These are phyloP conservation scores for Lepidostoma basale DNA, from an alignment of 1,140 invertebrate genomes.

Conservation along the genomic window DNA sequence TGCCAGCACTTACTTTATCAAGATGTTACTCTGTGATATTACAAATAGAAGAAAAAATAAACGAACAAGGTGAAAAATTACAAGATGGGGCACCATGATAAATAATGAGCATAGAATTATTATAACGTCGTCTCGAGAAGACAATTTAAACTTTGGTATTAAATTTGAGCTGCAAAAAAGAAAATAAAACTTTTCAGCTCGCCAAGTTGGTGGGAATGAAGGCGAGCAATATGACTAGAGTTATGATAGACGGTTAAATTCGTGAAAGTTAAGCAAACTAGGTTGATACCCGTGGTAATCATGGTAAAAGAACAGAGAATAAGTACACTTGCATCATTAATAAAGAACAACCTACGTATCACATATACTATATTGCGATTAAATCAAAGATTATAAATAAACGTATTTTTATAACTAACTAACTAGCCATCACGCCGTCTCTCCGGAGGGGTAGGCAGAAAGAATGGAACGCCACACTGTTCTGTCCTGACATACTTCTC, in stretches of 20 bases:
- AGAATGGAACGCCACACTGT: too few species aligned
- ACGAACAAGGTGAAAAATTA: conserved; percentile 8
- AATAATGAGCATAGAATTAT: conserved; percentile 21
- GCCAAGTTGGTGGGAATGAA: conserved; percentile 1
- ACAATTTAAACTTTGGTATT: conserved; percentile 29
- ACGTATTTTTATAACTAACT: too few species aligned
- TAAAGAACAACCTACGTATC: too few species aligned
- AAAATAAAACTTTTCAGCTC: conserved; percentile 6
- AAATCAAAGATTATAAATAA: too few species aligned
- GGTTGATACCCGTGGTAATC: too few species aligned
- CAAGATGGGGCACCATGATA: conserved; percentile 9
- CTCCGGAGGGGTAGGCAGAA: too few species aligned
- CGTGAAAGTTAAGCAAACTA: background rate
- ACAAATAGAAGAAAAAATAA: background rate
- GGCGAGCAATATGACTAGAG: background rate
- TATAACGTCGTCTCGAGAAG: conserved; percentile 10
- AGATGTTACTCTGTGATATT: background rate
- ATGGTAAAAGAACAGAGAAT: too few species aligned
- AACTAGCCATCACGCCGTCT: too few species aligned
- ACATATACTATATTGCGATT: too few species aligned
- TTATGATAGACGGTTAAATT: conserved; percentile 9
- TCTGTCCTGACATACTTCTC: too few species aligned
- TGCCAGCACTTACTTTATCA: background rate
- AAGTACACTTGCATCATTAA: too few species aligned
- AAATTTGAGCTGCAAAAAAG: conserved; percentile 8